phyloP scores from a whole-genome alignment of 2,888 invertebrate species.

The Pherbina coryleti region DNA sequence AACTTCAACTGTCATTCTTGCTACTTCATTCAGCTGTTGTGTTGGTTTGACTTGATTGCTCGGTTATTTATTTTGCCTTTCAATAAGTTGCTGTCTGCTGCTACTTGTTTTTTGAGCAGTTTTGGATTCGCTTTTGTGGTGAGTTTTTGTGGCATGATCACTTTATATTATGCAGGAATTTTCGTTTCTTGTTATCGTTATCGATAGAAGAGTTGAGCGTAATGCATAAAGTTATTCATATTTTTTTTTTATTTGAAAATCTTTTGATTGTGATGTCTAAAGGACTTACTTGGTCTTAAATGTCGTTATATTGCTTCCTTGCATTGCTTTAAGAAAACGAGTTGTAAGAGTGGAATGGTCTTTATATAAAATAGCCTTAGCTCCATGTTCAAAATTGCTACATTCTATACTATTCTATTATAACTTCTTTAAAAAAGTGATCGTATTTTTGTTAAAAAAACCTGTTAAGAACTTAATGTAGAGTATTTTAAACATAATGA shows the following conservation, averaged over 20 bases:
- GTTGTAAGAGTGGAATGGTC: too few species aligned
- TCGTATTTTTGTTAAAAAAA: too few species aligned
- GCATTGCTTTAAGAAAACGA: too few species aligned
- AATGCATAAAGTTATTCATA: slow-evolving; percentile 25
- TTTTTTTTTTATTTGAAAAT: not conserved
- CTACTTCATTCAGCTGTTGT: not conserved
- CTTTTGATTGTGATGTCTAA: too few species aligned
- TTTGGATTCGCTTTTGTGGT: not conserved
- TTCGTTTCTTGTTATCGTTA: not conserved
- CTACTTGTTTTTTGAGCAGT: not conserved
- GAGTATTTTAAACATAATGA: too few species aligned
- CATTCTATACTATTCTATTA: too few species aligned
- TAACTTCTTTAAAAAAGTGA: too few species aligned
- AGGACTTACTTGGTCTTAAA: too few species aligned
- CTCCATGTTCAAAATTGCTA: too few species aligned
- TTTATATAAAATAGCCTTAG: too few species aligned
- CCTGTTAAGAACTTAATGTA: too few species aligned
- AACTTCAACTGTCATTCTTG: slow-evolving; percentile 23
- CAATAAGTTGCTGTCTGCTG: slow-evolving; percentile 31
- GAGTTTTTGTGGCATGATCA: not conserved
- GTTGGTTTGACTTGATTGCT: not conserved
- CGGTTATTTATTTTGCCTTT: slow-evolving; percentile 24
- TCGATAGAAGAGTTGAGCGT: not conserved
- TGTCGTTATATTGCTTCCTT: too few species aligned
- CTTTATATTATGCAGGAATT: not conserved